Evolutionary conservation across 2,888 invertebrate species (phyloP).

Genomic region (Danaus chrysippus): DNA sequence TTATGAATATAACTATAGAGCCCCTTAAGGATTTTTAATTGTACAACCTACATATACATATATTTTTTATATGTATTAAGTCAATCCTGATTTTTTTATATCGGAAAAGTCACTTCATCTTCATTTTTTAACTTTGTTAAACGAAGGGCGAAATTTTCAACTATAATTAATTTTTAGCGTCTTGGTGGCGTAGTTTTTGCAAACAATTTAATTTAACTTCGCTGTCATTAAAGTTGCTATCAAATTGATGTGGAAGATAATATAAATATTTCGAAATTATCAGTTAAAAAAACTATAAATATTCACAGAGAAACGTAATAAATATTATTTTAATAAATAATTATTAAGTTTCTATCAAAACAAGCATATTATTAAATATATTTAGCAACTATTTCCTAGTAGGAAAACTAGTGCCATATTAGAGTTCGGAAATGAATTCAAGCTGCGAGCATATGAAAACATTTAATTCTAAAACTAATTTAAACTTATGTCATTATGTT

Average conservation of each 20-base stretch:
- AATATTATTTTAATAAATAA: neutral
- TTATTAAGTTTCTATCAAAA: neutral
- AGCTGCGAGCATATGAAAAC: slow-evolving; percentile 11
- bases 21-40: too few species aligned
- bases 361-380: neutral
- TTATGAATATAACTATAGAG: too few species aligned
- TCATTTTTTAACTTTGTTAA: slow-evolving; percentile 29
- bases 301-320: too few species aligned
- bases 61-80: too few species aligned
- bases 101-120: too few species aligned
- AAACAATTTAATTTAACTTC: slow-evolving; percentile 7
- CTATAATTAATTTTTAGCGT: slow-evolving; percentile 32
- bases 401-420: slow-evolving; percentile 3
- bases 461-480: slow-evolving; percentile 20
- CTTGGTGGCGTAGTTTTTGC: slow-evolving; percentile 19
- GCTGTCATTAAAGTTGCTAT: neutral
- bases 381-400: slow-evolving; percentile 2
- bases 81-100: too few species aligned
- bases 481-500: slow-evolving; percentile 14
- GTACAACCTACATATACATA: too few species aligned
- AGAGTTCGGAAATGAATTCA: slow-evolving; percentile 4
- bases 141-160: slow-evolving; percentile 29
- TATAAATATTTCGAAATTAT: too few species aligned
- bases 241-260: too few species aligned
- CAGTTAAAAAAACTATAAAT: too few species aligned